Percentiles rank a stretch among this genome's conserved stretches.
phyloP scores from a whole-genome alignment of 2,888 invertebrate species.

The Diaperis boleti region DNA sequence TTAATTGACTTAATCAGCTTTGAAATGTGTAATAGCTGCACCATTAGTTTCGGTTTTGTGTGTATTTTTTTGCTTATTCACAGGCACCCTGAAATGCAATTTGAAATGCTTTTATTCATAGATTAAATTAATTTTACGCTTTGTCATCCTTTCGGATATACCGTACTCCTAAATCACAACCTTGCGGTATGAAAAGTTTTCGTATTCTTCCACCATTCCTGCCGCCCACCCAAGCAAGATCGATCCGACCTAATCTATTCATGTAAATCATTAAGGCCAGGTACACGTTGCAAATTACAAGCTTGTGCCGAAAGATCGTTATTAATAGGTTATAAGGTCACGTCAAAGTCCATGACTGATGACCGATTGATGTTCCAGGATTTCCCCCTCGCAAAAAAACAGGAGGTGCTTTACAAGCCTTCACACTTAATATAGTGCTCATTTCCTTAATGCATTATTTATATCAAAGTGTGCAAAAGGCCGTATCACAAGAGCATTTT shows the following conservation, averaged over 20 bases:
- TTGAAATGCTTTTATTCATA: too few relatives aligned
- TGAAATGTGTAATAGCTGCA: too few relatives aligned
- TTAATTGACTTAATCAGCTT: too few relatives aligned
- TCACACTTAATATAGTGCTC: conserved; percentile 44
- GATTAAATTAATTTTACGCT: too few relatives aligned
- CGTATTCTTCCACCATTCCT: conserved; percentile 9
- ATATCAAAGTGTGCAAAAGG: conserved; percentile 28
- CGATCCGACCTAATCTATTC: conserved; percentile 30
- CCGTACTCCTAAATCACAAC: too few relatives aligned
- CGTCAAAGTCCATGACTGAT: conserved; percentile 48
- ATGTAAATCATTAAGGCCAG: conserved; percentile 36
- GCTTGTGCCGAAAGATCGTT: conserved; percentile 37
- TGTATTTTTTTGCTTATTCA: too few relatives aligned
- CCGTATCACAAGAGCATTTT: too few relatives aligned
- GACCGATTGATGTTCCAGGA: conserved; percentile 44
- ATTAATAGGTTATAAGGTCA: conserved; percentile 42
- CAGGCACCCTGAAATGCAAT: too few relatives aligned
- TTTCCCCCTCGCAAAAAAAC: conserved; percentile 31
- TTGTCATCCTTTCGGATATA: too few relatives aligned
- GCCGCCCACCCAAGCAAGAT: conserved; percentile 16
- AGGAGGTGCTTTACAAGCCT: conserved; percentile 37
- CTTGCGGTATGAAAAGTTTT: too few relatives aligned
- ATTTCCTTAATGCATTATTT: conserved; percentile 48
- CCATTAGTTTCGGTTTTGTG: too few relatives aligned
- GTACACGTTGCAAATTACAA: conserved; percentile 36